A percentile compares a stretch with the other conserved stretches of the same genome.
These are phyloP conservation scores for Odontocolon sp. DNA, from an alignment of 2,888 invertebrate species.

Conservation along the genomic window DNA sequence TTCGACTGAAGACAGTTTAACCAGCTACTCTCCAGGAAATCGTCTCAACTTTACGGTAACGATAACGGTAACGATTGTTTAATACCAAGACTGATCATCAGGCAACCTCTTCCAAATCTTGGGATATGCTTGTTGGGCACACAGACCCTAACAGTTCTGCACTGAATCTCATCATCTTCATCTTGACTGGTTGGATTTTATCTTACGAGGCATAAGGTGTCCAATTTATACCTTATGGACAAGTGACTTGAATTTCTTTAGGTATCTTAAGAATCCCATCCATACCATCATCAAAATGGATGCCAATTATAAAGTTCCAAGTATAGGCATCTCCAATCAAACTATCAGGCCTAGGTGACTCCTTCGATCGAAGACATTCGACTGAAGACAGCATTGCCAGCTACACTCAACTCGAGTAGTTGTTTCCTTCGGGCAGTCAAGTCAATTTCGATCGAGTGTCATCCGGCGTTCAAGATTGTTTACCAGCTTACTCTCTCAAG, in stretches of 20 bases:
- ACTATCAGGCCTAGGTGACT: conserved; percentile 12
- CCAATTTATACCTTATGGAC: no score
- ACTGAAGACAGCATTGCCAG: conserved; percentile 13
- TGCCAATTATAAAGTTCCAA: no score
- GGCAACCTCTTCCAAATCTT: conserved; percentile 34
- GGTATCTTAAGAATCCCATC: no score
- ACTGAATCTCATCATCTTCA: no score
- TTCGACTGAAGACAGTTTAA: conserved; percentile 14
- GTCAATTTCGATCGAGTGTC: conserved; percentile 54
- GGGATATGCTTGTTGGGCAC: background rate
- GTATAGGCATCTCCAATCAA: no score
- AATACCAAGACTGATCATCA: conserved; percentile 41
- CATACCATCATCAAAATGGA: no score
- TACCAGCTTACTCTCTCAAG: conserved; percentile 28
- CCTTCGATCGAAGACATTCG: conserved; percentile 33
- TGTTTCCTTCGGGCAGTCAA: conserved; percentile 48
- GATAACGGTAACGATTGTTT: conserved; percentile 47
- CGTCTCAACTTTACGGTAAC: conserved; percentile 40
- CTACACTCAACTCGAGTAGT: conserved; percentile 35
- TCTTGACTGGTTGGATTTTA: no score
- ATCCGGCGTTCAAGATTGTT: conserved; percentile 54
- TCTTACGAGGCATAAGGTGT: no score
- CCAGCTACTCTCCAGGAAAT: conserved; percentile 39
- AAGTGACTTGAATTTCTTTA: no score
- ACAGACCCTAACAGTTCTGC: background rate